Base-by-base conservation (phyloP, 2,113 vertebrate species). In the Eptesicus fuscus region DNA sequence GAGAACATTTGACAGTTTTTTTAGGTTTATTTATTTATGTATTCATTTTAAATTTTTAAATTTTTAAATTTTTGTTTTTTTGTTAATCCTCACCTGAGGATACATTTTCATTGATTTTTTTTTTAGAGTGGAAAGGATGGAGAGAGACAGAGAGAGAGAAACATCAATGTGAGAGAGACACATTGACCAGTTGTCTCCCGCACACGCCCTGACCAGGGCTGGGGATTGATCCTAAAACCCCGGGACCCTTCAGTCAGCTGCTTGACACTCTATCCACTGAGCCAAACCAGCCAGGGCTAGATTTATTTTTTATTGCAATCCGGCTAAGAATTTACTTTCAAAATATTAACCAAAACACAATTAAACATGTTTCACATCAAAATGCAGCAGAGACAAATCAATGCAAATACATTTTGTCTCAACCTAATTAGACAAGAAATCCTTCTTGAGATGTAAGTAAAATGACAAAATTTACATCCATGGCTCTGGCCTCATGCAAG, bases 311-410 rank as follows among this genome's bases (percentile, higher is more conserved):
- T 56, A 85, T 93, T 96, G 25, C 44, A 70, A 65, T 17, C 80
- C 49, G 59, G 53, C 35, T 94, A 87, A 78, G 49, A 76, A 59
- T 91, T 95, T 93, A 85, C 47, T 93, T 96, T 96, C 70, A 91
- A 93, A 95, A 91, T 95, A 70, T 59, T 37, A 82, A 92, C 69
- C n/a, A 63, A 91, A 93, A 37, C 79, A 77, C n/a, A 82, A 14
- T 3, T 63, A 74, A 91, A 28, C 42, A 74, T 78, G 22, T 53
- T 76, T 42, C 22, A 44, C 23, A 89, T 89, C 56, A 85, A 91
- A 94, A 89, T 89, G 20, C 35, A 65, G 44, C 83, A 77, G 74
- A 91, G 70, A 47, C 1, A 86, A 74, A 83, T 74, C n/a, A 84
- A 53, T 78, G 22, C 44, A 80, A 91, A 80, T 49, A 65, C 11